Evolutionary conservation across 1,140 invertebrate genomes (phyloP).

Genomic region (Mactra quadrangularis): DNA sequence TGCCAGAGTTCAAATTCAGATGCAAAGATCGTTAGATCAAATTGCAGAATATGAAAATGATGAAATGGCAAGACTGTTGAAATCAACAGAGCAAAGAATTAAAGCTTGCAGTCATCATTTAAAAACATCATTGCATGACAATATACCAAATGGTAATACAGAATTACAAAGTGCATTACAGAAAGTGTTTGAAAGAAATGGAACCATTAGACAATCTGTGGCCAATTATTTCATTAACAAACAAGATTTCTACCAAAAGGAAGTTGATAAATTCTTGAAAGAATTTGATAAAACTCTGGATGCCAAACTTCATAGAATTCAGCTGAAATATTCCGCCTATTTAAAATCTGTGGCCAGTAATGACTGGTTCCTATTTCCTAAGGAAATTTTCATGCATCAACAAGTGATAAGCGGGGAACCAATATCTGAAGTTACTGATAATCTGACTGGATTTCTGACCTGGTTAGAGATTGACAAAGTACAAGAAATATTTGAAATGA

Average conservation of each 20-base stretch:
- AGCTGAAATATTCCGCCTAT: constrained; percentile 66
- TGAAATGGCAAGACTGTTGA: constrained; percentile 66
- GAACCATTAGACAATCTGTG: constrained; percentile 62
- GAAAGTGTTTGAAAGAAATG: constrained; percentile 65
- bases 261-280: constrained; percentile 70
- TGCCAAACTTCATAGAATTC: constrained; percentile 67
- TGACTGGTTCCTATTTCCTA: constrained; percentile 73
- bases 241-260: constrained; percentile 63
- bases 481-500: constrained; percentile 66
- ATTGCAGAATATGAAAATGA: constrained; percentile 70
- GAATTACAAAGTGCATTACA: constrained; percentile 60
- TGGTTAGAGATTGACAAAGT: constrained; percentile 78
- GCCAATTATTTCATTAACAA: constrained; percentile 67
- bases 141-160: constrained; percentile 62
- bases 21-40: constrained; percentile 65
- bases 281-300: constrained; percentile 73
- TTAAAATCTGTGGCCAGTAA: constrained; percentile 68
- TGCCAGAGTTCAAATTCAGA: constrained; percentile 65
- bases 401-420: constrained; percentile 61
- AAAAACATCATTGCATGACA: constrained; percentile 61
- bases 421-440: constrained; percentile 55
- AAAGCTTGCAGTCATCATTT: constrained; percentile 73
- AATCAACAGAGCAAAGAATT: constrained; percentile 66
- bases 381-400: constrained; percentile 73
- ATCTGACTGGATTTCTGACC: constrained; percentile 71